A percentile compares a stretch with the other conserved stretches of the same genome.
These are phyloP conservation scores for Hoplodrina blanda DNA, from an alignment of 2,888 invertebrate species.

Conservation along the genomic window DNA sequence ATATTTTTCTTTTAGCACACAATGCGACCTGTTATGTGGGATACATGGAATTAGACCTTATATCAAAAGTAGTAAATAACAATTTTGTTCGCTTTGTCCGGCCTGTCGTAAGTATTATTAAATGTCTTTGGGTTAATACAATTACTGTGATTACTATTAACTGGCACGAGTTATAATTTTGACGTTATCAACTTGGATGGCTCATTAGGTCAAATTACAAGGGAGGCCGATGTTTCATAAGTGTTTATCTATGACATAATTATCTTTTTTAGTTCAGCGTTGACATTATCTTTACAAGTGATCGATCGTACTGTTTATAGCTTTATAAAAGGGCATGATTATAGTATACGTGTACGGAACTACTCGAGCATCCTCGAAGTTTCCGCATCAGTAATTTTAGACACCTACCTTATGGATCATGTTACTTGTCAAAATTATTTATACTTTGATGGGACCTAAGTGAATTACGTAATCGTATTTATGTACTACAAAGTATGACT, in stretches of 20 bases:
- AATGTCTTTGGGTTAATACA: neutral
- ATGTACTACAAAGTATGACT: neutral
- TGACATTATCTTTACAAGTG: slow-evolving; percentile 6
- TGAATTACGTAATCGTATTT: too few relatives aligned
- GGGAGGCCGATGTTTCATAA: neutral
- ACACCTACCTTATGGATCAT: neutral
- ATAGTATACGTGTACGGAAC: slow-evolving; percentile 1
- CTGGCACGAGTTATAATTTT: neutral
- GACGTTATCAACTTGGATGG: neutral
- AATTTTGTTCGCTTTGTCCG: too few relatives aligned
- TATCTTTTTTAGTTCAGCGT: neutral
- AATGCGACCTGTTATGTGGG: too few relatives aligned
- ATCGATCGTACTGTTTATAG: neutral
- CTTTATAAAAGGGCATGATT: neutral
- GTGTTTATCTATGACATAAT: neutral
- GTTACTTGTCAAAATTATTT: slow-evolving; percentile 1
- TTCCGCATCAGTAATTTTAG: slow-evolving; percentile 14
- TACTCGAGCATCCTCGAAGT: neutral
- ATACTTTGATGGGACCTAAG: neutral
- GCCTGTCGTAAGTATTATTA: neutral
- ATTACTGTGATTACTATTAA: slow-evolving; percentile 11
- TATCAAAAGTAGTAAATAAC: too few relatives aligned
- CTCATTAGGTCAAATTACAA: neutral
- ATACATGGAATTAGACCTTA: too few relatives aligned
- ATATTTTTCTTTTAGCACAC: too few relatives aligned